Conservation (phyloP, 53 echinoderm and acorn worm species). For the Arbacia lixula region DNA sequence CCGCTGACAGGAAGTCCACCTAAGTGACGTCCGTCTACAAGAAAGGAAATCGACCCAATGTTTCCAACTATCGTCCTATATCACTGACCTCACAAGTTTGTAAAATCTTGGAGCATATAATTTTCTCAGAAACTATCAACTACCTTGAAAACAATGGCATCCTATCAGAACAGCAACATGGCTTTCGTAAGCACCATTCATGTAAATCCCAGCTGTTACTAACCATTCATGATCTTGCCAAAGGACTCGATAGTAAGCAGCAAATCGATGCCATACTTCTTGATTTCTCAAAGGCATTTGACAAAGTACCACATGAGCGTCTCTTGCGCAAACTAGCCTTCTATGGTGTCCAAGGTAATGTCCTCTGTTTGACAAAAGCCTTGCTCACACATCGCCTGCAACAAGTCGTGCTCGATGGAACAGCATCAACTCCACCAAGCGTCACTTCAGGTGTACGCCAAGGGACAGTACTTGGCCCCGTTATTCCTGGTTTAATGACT, state of each 20-base stretch:
- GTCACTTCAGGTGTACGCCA: constrained; percentile 9
- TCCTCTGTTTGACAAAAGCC: constrained; percentile 6
- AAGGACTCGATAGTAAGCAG: constrained; percentile 26
- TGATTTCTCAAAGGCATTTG: constrained; percentile 20
- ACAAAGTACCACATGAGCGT: constrained; percentile 9
- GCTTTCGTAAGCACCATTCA: constrained; percentile 12
- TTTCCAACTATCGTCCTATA: neutral
- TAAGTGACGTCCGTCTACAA: neutral
- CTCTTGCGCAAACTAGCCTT: neutral
- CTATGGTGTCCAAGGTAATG: constrained; percentile 2
- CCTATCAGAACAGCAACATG: constrained; percentile 5
- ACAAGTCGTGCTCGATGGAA: constrained; percentile 7
- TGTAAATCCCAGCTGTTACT: constrained; percentile 20
- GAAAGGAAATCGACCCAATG: constrained; percentile 5
- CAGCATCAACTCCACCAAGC: neutral
- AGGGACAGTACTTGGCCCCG: constrained; percentile 16
- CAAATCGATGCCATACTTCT: constrained; percentile 13
- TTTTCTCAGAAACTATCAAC: neutral
- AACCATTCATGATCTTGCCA: constrained; percentile 12
- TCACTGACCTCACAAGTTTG: neutral
- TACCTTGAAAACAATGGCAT: neutral
- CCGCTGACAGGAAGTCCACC: too few species aligned
- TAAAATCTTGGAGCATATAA: neutral
- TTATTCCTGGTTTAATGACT: too few species aligned
- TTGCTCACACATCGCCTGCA: neutral